phyloP scores from a whole-genome alignment of 2,888 invertebrate genomes.

The Eristalinus sepulchralis region DNA sequence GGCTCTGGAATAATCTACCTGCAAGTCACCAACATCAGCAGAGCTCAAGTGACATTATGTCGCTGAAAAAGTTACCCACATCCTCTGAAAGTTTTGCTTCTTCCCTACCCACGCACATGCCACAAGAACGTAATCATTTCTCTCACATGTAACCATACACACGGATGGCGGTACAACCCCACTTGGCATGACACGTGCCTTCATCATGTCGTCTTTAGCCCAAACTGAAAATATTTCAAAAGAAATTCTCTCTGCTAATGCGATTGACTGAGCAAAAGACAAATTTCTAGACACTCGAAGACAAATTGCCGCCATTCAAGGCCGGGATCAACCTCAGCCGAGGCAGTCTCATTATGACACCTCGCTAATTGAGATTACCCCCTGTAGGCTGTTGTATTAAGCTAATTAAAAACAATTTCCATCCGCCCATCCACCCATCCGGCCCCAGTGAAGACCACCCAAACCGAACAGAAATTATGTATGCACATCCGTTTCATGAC shows the following conservation, averaged over 20 bases:
- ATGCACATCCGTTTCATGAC: slow-evolving; percentile 17
- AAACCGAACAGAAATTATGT: slow-evolving; percentile 13
- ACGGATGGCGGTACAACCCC: background rate
- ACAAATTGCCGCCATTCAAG: background rate
- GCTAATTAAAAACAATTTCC: slow-evolving; percentile 38
- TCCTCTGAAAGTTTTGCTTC: too few species aligned
- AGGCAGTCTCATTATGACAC: slow-evolving; percentile 14
- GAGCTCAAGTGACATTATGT: too few species aligned
- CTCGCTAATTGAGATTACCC: slow-evolving; percentile 30
- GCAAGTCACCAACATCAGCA: too few species aligned
- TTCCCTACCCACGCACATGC: too few species aligned
- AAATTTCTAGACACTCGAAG: background rate
- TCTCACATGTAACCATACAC: too few species aligned
- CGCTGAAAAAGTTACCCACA: too few species aligned
- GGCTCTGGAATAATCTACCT: too few species aligned
- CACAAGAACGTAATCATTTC: too few species aligned
- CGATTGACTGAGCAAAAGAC: background rate
- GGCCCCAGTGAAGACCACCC: background rate
- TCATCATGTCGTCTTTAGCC: background rate
- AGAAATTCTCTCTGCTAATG: background rate
- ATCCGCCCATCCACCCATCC: background rate
- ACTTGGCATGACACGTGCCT: background rate
- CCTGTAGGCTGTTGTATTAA: slow-evolving; percentile 9
- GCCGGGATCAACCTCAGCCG: background rate
- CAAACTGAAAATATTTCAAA: background rate